phyloP scores from a whole-genome alignment of 1,140 invertebrate species.

The Bombus confusus region DNA sequence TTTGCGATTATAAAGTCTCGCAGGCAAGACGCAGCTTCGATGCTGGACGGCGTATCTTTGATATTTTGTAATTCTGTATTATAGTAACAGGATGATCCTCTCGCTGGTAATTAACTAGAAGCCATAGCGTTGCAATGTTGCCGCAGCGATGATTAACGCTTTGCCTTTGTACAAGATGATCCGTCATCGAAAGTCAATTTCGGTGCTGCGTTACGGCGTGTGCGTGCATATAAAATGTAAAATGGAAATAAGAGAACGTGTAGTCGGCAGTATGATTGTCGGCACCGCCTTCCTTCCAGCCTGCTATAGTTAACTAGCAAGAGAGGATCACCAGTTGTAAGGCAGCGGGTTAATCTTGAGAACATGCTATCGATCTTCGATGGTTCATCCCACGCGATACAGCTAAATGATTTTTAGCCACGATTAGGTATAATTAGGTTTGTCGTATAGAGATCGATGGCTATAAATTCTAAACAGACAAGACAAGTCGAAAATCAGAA shows the following conservation, averaged over 20 bases:
- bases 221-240: background rate
- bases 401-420: background rate
- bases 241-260: background rate
- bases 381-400: background rate
- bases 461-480: accelerated
- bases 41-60: too few species aligned
- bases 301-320: background rate
- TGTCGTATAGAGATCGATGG: background rate
- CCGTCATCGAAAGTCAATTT: too few species aligned
- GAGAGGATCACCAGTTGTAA: background rate
- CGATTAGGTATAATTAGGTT: background rate
- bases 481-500: too few species aligned
- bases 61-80: too few species aligned
- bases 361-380: background rate
- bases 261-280: background rate
- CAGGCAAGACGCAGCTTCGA: too few species aligned
- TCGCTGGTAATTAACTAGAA: too few species aligned
- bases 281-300: background rate
- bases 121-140: too few species aligned
- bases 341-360: background rate
- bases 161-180: too few species aligned
- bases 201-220: background rate
- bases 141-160: too few species aligned
- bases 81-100: too few species aligned
- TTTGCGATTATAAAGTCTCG: too few species aligned